These are phyloP conservation scores for Drosophila birchii DNA, from an alignment of 2,888 invertebrate species.

Conservation along the genomic window DNA sequence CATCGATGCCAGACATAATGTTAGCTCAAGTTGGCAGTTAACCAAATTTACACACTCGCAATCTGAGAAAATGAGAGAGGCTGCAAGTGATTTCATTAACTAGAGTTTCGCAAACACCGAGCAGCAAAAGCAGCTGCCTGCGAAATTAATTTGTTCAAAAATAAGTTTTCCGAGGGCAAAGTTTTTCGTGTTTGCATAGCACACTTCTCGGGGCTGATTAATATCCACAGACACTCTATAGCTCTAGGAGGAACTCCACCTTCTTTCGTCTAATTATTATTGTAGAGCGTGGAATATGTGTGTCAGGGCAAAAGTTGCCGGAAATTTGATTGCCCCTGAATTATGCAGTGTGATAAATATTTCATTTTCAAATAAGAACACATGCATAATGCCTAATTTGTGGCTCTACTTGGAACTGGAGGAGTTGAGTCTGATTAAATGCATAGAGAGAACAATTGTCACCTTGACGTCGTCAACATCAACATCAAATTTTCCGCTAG, in stretches of 20 bases:
- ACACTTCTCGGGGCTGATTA: slow-evolving; percentile 38
- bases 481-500: slow-evolving; percentile 74
- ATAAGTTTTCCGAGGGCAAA: slow-evolving; percentile 75
- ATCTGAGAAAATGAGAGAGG: slow-evolving; percentile 49
- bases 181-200: slow-evolving; percentile 59
- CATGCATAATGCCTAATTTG: slow-evolving; percentile 68
- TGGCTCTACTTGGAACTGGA: slow-evolving; percentile 22
- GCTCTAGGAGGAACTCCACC: background rate
- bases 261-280: slow-evolving; percentile 62
- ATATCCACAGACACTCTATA: slow-evolving; percentile 18
- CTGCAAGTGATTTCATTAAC: slow-evolving; percentile 83
- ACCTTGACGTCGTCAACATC: slow-evolving; percentile 65
- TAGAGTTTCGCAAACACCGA: slow-evolving; percentile 62
- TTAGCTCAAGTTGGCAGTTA: slow-evolving; percentile 75
- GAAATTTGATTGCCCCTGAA: slow-evolving; percentile 50
- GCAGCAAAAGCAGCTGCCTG: slow-evolving; percentile 19
- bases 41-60: slow-evolving; percentile 71
- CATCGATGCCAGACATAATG: slow-evolving; percentile 59
- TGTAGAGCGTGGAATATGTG: slow-evolving; percentile 40
- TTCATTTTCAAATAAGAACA: slow-evolving; percentile 53
- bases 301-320: slow-evolving; percentile 15
- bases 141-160: slow-evolving; percentile 82
- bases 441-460: slow-evolving; percentile 67
- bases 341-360: slow-evolving; percentile 57
- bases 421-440: slow-evolving; percentile 32